Conservation (phyloP, 2,113 vertebrate genomes). For the Sialia sialis region DNA sequence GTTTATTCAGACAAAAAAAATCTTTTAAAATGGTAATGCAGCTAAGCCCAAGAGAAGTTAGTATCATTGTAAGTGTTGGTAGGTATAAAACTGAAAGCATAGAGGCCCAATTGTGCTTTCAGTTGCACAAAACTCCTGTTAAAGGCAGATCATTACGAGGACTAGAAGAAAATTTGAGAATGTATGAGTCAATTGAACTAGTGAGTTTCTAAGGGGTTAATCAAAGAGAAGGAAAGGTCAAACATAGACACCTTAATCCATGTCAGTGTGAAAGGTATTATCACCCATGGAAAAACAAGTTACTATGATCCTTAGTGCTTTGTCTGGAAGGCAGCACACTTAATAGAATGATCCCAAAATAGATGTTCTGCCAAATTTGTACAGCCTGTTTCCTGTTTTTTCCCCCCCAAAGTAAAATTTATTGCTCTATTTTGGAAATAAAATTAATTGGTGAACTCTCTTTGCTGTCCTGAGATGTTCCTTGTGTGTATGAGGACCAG, state of each 20-base stretch:
- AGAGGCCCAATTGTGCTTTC: background rate
- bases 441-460: background rate
- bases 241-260: background rate
- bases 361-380: conserved; percentile 26
- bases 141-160: background rate
- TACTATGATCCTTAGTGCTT: background rate
- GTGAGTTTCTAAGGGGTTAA: background rate
- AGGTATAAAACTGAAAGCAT: background rate
- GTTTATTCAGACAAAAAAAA: conserved; percentile 18
- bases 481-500: background rate
- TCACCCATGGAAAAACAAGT: background rate
- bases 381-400: conserved; percentile 7
- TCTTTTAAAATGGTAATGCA: conserved; percentile 34
- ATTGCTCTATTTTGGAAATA: conserved; percentile 12
- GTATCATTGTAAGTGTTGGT: background rate
- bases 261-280: background rate
- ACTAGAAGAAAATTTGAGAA: background rate
- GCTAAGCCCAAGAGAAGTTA: background rate
- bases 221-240: background rate
- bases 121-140: background rate
- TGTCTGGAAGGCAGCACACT: background rate
- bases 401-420: background rate
- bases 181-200: background rate
- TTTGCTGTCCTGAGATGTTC: background rate
- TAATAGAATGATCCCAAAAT: conserved; percentile 18